These are phyloP conservation scores for Scelioninae gen. 2 DNA, from an alignment of 2,888 invertebrate genomes.

Conservation along the genomic window DNA sequence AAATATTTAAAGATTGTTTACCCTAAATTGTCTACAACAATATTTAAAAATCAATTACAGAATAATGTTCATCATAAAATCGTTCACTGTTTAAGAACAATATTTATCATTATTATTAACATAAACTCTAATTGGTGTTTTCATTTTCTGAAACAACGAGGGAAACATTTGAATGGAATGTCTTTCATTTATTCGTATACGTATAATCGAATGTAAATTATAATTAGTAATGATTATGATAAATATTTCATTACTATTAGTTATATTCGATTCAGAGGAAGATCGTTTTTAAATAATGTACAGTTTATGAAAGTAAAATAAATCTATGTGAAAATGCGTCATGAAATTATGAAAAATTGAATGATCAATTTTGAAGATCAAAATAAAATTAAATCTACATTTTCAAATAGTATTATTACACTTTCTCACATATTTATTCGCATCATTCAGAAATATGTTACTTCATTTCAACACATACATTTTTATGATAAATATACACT, in stretches of 20 bases:
- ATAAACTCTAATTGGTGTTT: slow-evolving; percentile 33
- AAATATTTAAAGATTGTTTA: slow-evolving; percentile 22
- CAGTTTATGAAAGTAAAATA: background rate
- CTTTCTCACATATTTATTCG: background rate
- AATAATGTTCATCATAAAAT: slow-evolving; percentile 9
- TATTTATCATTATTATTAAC: slow-evolving; percentile 21
- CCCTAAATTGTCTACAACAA: slow-evolving; percentile 19
- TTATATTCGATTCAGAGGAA: background rate
- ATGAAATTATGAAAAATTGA: too few species aligned
- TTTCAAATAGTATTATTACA: background rate
- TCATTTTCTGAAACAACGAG: slow-evolving; percentile 12
- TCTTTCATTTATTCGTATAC: background rate
- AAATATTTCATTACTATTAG: too few species aligned
- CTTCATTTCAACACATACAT: background rate
- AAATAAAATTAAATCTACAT: background rate
- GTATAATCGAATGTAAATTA: background rate
- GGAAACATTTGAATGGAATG: background rate
- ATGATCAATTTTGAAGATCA: too few species aligned
- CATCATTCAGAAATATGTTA: background rate
- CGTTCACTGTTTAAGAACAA: slow-evolving; percentile 26
- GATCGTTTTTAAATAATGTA: background rate
- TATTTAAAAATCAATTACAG: slow-evolving; percentile 27
- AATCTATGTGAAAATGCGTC: too few species aligned
- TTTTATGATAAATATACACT: background rate
- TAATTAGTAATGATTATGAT: too few species aligned